Evolutionary conservation across 2,888 invertebrate species (phyloP), one percentile per base, ranked within the genome.

Genomic region (Drosophila putrida): DNA sequence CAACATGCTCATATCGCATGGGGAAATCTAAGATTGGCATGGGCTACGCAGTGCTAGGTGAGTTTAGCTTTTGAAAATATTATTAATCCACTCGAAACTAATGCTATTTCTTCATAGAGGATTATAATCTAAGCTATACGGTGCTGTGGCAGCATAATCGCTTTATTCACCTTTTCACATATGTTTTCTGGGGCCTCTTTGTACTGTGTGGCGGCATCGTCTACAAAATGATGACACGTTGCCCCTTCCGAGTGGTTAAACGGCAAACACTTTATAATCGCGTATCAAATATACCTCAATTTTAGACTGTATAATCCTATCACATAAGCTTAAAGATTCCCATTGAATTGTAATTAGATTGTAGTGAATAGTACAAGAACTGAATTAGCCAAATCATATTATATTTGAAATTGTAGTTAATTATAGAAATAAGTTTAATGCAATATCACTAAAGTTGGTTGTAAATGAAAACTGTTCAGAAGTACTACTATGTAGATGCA

Each of bases 1-100:
- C 99, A 2, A 98, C 99, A 0, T 98, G 97, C 90, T 98, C 98
- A 0, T 99, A 99, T 91, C 94, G 99, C 84, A 99, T 99, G 99
- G 99, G 99, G 0, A 97, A 96, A 20, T 91, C 92, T 4, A 93
- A 95, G 77, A 97, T 98, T 92, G 99, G 98, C 2, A 98, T 96
- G 92, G 98, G 98, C 36, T 95, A 95, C 74, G 96, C 96, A 8
- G 93, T 97, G 59, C 92, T 98, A 79, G 96, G 98, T 96, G 93
- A 93, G 83, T 31, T 6, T 6, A 6, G 9, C 6, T 6, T 8
- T 31, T 31, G 6, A 6, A 0, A 31, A 8, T 31, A 9, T 31
- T 8, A 31, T 31, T 8, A 31, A 31, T 31, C 6, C 20, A 20
- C 20, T 20, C 20, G 3, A 2, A 2, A 20, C 20, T 20, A 20